Evolutionary conservation across 2,797 vertebrate species (phyloP), one percentile per base, ranked within the genome.

Genomic region (Sebastes cheni): DNA sequence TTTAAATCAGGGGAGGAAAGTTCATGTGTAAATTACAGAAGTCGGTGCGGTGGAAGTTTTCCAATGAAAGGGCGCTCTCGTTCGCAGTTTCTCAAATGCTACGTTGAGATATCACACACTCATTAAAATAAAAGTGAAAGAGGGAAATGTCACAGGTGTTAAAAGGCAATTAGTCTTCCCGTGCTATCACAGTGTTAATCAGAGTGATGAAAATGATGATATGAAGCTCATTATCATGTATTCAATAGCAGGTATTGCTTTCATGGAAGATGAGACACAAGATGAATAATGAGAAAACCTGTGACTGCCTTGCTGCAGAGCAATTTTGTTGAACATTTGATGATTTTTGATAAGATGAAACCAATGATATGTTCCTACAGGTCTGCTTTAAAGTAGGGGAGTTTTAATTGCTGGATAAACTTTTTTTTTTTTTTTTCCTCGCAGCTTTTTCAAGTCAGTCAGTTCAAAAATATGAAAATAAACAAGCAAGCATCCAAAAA

Each of bases 91-190:
- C 65, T 87, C 67, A 79, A 83, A 76, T 88, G 87, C 80, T 90
- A 75, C 78, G 86, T 80, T 61, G 82, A 83, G 81, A 86, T 88
- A 89, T 91, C 80, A 88, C 87, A 87, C 80, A 72, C 81, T 90
- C 81, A 77, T 89, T 91, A 86, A 90, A 91, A 72, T 84, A 85
- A 89, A 86, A 82, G 85, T 81, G 84, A 84, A 78, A 82, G 64
- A 81, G 82, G 83, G 72, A 92, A 93, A 93, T 90, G 92, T 93
- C 93, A 92, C 88, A 84, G 79, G 91, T 94, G 92, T 93, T 94
- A 94, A 95, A 94, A 95, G 92, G 92, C 92, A 95, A 95, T 95
- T 95, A 95, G 91, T 91, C 90, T 84, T 74, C 78, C 79, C 23
- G 80, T 70, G 77, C 83, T 91, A 95, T 94, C 91, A 87, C 82